Evolutionary conservation across 53 echinoderm and acorn worm species (phyloP).

Genomic region (Arbacia lixula): DNA sequence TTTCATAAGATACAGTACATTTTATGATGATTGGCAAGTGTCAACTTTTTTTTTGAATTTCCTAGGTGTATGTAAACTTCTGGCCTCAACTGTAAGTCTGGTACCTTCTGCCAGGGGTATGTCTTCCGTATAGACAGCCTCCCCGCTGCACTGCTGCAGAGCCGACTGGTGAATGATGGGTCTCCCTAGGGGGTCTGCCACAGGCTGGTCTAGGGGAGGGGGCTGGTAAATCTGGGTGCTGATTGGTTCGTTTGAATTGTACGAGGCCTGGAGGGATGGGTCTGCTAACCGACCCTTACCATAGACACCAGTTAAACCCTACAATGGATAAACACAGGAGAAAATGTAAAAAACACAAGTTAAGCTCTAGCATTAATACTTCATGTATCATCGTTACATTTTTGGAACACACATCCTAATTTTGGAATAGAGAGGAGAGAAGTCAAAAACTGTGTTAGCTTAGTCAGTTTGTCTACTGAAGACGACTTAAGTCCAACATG

Average conservation of each 20-base stretch:
- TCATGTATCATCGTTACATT: neutral
- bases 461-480: too few species aligned
- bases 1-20: neutral
- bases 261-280: slow-evolving; percentile 9
- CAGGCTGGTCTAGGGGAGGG: slow-evolving; percentile 23
- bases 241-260: slow-evolving; percentile 29
- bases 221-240: slow-evolving; percentile 60
- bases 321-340: neutral
- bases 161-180: slow-evolving; percentile 44
- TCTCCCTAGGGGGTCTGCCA: slow-evolving; percentile 40
- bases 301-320: slow-evolving; percentile 36
- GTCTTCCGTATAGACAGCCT: slow-evolving; percentile 22
- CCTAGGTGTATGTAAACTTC: too few species aligned
- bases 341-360: neutral
- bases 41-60: too few species aligned
- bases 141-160: slow-evolving; percentile 17
- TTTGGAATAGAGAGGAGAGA: too few species aligned
- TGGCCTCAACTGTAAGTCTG: neutral
- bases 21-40: too few species aligned
- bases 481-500: too few species aligned
- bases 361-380: neutral
- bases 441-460: too few species aligned
- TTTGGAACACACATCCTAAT: neutral
- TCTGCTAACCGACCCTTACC: slow-evolving; percentile 31
- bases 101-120: slow-evolving; percentile 30